These are phyloP conservation scores for Rhinoraja longicauda DNA, from an alignment of 2,797 vertebrate genomes.

Conservation along the genomic window DNA sequence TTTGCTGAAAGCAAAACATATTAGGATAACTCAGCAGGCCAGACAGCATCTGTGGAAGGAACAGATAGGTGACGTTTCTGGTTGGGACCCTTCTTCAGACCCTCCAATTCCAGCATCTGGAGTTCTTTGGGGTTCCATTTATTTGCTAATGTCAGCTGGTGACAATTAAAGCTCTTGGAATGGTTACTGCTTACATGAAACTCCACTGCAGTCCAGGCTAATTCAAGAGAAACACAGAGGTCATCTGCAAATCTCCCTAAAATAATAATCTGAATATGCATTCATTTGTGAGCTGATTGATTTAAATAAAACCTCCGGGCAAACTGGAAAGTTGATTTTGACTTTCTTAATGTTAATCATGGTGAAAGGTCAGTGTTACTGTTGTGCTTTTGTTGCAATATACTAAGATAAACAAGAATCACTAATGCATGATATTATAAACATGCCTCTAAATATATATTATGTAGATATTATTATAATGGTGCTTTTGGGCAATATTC, in stretches of 20 bases:
- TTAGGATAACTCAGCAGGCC: too few relatives aligned
- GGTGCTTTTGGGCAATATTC: conserved; percentile 12
- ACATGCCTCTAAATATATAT: background rate
- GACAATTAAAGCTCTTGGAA: background rate
- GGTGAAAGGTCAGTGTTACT: background rate
- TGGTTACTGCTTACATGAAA: background rate
- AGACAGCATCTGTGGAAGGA: too few relatives aligned
- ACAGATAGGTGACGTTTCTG: too few relatives aligned
- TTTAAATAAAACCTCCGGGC: background rate
- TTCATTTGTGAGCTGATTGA: conserved; percentile 7
- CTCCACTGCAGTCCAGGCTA: background rate
- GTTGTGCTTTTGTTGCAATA: background rate
- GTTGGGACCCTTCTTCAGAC: too few relatives aligned
- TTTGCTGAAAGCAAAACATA: too few relatives aligned
- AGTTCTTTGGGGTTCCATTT: background rate
- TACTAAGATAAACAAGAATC: background rate
- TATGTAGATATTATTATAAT: background rate
- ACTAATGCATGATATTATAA: background rate
- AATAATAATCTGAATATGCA: background rate
- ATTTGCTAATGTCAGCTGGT: conserved; percentile 16
- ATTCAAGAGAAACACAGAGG: background rate
- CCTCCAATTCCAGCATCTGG: too few relatives aligned
- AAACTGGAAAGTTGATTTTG: background rate
- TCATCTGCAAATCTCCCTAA: conserved; percentile 18
- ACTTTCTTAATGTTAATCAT: conserved; percentile 9